These are phyloP conservation scores for Hoplodrina ambigua DNA, from an alignment of 2,888 invertebrate species.

Conservation along the genomic window DNA sequence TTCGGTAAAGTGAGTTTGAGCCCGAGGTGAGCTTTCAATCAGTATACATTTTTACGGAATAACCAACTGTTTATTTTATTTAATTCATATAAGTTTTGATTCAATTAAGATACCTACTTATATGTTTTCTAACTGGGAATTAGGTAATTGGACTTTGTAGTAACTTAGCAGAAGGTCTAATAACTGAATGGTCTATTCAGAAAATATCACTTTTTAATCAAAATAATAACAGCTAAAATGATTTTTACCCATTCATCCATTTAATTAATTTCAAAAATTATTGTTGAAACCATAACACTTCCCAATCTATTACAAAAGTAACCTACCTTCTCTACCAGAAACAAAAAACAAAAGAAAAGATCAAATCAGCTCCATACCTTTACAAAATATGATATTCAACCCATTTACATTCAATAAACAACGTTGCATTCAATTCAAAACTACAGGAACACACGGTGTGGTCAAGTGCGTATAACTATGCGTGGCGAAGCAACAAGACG, in stretches of 20 bases:
- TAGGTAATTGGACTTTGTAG: not conserved
- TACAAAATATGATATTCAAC: conserved; percentile 77
- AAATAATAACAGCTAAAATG: no score
- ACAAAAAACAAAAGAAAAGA: conserved; percentile 45
- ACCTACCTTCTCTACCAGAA: conserved; percentile 3
- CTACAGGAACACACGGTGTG: conserved; percentile 82
- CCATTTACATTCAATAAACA: conserved; percentile 77
- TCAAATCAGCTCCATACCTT: conserved; percentile 64
- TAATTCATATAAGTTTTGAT: no score
- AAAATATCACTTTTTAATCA: no score
- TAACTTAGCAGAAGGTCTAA: no score
- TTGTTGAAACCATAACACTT: not conserved
- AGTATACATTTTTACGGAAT: no score
- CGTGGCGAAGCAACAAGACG: conserved; percentile 68
- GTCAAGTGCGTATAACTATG: conserved; percentile 81
- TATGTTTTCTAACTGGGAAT: not conserved
- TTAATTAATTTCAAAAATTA: not conserved
- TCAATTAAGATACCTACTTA: not conserved
- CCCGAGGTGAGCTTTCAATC: no score
- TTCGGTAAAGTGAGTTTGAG: no score
- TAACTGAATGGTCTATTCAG: no score
- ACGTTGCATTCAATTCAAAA: conserved; percentile 79
- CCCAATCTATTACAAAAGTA: not conserved
- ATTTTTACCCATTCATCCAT: no score
- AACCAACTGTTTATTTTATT: no score